Percentiles rank a stretch among this genome's conserved stretches.
These are phyloP conservation scores for Cyprinodon tularosa DNA, from an alignment of 2,113 vertebrate genomes.

Conservation along the genomic window DNA sequence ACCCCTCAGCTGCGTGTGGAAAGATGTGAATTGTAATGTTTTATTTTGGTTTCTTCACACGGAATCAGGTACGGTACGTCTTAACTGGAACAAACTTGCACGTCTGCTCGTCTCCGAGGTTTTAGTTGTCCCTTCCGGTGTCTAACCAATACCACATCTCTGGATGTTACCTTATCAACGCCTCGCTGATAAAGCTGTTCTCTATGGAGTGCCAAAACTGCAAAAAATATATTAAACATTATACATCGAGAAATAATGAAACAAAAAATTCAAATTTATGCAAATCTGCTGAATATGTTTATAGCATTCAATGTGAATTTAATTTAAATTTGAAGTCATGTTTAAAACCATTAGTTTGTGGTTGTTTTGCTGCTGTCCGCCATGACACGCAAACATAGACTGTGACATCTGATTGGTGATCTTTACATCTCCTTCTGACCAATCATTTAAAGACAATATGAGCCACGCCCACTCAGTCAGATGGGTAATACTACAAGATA, in stretches of 20 bases:
- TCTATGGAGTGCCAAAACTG: not conserved
- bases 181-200: not conserved
- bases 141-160: conserved; percentile 64
- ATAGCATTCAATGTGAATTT: not conserved
- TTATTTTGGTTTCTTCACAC: conserved; percentile 35
- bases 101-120: conserved; percentile 60
- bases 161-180: conserved; percentile 36
- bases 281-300: not conserved
- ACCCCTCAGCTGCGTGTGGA: conserved; percentile 38
- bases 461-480: no score
- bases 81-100: conserved; percentile 75
- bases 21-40: conserved; percentile 64
- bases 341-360: not conserved
- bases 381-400: not conserved
- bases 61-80: conserved; percentile 72
- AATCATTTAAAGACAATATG: no score
- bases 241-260: not conserved
- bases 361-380: not conserved
- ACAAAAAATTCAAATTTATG: not conserved
- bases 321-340: not conserved
- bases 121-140: conserved; percentile 52
- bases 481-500: no score
- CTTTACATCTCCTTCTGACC: no score
- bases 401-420: no score
- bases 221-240: not conserved